Evolutionary conservation across 2,113 vertebrate species (phyloP).

Genomic region (Lethenteron camtschaticum): DNA sequence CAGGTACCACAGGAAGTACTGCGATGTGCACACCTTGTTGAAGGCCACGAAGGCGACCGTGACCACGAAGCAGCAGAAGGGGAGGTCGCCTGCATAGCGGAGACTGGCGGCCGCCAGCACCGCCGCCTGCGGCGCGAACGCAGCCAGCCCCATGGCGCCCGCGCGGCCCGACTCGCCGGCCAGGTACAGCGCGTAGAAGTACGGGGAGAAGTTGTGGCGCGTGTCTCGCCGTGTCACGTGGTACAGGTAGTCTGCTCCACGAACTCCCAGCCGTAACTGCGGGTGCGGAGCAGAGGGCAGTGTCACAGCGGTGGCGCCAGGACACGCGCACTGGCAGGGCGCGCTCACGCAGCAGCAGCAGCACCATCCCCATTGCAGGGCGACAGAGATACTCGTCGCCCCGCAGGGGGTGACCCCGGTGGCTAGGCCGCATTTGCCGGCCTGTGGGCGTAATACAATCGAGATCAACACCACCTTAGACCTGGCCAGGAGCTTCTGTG

Average conservation of each 20-base stretch:
- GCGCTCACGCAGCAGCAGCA: not conserved
- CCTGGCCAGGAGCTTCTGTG: too few species aligned
- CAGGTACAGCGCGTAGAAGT: constrained; percentile 87
- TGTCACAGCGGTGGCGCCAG: too few species aligned
- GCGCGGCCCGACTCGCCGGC: constrained; percentile 55
- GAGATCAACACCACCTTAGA: too few species aligned
- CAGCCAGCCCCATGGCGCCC: constrained; percentile 32
- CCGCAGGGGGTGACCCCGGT: too few species aligned
- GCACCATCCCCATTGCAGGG: not conserved
- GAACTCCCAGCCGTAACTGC: constrained; percentile 60
- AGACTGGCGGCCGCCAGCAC: constrained; percentile 37
- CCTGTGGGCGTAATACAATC: too few species aligned
- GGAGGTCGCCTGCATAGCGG: constrained; percentile 41
- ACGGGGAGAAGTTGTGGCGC: constrained; percentile 83
- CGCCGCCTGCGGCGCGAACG: constrained; percentile 53
- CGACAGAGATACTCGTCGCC: too few species aligned
- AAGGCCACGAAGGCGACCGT: constrained; percentile 70
- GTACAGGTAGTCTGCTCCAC: constrained; percentile 71
- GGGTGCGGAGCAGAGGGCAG: not conserved
- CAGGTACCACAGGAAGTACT: constrained; percentile 94
- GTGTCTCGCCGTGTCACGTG: constrained; percentile 70
- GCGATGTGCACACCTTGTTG: constrained; percentile 94
- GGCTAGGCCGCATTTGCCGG: too few species aligned
- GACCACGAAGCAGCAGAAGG: constrained; percentile 65
- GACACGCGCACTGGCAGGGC: not conserved